Percentiles rank a stretch among this genome's conserved stretches.
Evolutionary conservation across 1,140 invertebrate species (phyloP).

Genomic region (Colletes latitarsis): DNA sequence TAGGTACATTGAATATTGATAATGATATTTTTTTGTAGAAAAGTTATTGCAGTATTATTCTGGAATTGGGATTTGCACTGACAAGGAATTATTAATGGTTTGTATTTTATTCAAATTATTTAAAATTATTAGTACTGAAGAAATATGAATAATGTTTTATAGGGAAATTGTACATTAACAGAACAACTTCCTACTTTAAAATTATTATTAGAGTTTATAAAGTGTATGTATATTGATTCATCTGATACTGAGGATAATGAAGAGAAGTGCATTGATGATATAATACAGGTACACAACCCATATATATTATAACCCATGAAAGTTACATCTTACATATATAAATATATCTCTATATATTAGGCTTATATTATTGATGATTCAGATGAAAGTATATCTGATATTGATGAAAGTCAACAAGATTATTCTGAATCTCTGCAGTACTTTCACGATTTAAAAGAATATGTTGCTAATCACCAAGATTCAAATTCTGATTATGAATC

Average conservation of each 20-base stretch:
- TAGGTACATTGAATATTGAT: neutral
- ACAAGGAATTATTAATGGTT: conserved; percentile 56
- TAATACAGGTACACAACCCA: conserved; percentile 38
- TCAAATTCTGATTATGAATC: neutral
- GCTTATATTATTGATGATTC: conserved; percentile 12
- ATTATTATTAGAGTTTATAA: conserved; percentile 57
- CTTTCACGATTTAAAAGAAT: conserved; percentile 36
- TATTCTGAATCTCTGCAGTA: conserved; percentile 48
- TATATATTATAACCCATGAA: too few species aligned
- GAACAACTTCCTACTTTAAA: conserved; percentile 49
- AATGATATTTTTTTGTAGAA: conserved; percentile 35
- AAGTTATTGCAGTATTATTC: conserved; percentile 49
- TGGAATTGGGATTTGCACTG: conserved; percentile 55
- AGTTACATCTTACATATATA: neutral
- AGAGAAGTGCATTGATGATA: conserved; percentile 22
- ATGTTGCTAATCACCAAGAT: neutral
- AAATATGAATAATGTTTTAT: conserved; percentile 1
- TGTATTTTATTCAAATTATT: neutral
- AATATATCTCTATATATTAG: conserved; percentile 10
- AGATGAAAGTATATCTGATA: neutral
- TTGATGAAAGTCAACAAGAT: conserved; percentile 32
- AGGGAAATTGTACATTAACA: conserved; percentile 57
- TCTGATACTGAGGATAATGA: neutral
- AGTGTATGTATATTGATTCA: conserved; percentile 37
- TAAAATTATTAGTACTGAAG: neutral